Conservation (phyloP, 2,797 vertebrate species). For the Thunnus albacares region DNA sequence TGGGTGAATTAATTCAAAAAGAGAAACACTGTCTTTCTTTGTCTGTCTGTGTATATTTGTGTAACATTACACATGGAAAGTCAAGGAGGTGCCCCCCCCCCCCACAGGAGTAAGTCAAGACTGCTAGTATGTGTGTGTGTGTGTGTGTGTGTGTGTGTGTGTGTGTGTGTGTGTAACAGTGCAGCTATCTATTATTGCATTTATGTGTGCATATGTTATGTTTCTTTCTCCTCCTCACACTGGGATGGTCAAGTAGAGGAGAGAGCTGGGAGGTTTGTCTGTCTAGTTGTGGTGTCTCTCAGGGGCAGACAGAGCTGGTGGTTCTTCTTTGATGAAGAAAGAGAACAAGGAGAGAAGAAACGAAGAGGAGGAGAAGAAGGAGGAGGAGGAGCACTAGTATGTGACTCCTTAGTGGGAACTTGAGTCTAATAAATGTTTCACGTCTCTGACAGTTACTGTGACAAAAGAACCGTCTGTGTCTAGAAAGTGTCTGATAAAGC, state of each 20-base stretch:
- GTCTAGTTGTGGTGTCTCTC: slow-evolving; percentile 47
- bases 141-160: slow-evolving; percentile 5
- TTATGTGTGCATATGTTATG: slow-evolving; percentile 5
- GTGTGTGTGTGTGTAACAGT: slow-evolving; percentile 14
- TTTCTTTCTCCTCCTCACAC: slow-evolving; percentile 12
- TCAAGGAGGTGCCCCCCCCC: slow-evolving; percentile 26
- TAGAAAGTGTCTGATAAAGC: slow-evolving; percentile 69
- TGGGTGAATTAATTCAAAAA: slow-evolving; percentile 20
- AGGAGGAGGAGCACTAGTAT: slow-evolving; percentile 54
- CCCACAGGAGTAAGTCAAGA: slow-evolving; percentile 32
- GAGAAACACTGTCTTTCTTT: slow-evolving; percentile 2
- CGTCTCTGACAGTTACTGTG: slow-evolving; percentile 72
- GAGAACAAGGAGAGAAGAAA: slow-evolving; percentile 50
- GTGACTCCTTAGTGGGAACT: slow-evolving; percentile 73
- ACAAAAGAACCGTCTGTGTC: slow-evolving; percentile 72
- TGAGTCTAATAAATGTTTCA: slow-evolving; percentile 79
- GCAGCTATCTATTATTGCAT: slow-evolving; percentile 18
- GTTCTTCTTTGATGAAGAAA: slow-evolving; percentile 72
- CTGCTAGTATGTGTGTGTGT: slow-evolving; percentile 22
- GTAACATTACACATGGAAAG: slow-evolving; percentile 27
- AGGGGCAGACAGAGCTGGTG: slow-evolving; percentile 36
- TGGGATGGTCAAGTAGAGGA: slow-evolving; percentile 63
- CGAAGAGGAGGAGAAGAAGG: slow-evolving; percentile 46
- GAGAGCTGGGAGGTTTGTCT: slow-evolving; percentile 53
- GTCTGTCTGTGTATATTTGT: slow-evolving; percentile 6